Evolutionary conservation across 1,140 invertebrate genomes (phyloP).

Genomic region (Maconellicoccus hirsutus): DNA sequence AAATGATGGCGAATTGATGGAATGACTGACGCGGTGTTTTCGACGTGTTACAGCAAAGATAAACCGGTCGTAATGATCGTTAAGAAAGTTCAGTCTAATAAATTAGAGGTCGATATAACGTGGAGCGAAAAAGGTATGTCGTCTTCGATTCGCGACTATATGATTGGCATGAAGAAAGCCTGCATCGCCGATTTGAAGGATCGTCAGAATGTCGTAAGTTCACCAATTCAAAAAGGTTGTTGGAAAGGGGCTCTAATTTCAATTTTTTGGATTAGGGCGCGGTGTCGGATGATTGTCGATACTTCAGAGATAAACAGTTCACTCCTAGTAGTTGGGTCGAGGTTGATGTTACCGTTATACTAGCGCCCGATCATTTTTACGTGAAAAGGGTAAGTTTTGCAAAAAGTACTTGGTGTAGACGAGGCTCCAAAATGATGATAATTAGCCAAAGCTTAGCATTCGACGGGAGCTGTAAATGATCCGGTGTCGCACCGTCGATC

Average conservation of each 20-base stretch:
- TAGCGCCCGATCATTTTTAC: not conserved
- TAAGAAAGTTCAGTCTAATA: not conserved
- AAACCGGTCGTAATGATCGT: not conserved
- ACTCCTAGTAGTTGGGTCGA: not conserved
- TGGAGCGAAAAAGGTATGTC: not conserved
- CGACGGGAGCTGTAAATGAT: not conserved
- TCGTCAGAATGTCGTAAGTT: too few species aligned
- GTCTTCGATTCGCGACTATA: not conserved
- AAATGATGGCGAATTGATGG: not conserved
- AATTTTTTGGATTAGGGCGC: not conserved
- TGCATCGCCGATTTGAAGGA: not conserved
- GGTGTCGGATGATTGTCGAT: not conserved
- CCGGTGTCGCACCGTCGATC: not conserved
- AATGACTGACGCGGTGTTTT: too few species aligned
- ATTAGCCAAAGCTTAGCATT: slow-evolving; percentile 17
- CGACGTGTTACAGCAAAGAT: not conserved
- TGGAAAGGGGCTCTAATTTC: too few species aligned
- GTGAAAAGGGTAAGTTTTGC: not conserved
- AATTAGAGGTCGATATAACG: not conserved
- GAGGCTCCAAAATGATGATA: not conserved
- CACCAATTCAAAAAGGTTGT: too few species aligned
- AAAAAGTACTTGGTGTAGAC: not conserved
- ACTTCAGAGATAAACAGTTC: not conserved
- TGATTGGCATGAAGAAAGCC: not conserved
- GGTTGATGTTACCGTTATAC: not conserved